Evolutionary conservation across 1,140 invertebrate genomes (phyloP).

Genomic region (Protaetia brevitarsis): DNA sequence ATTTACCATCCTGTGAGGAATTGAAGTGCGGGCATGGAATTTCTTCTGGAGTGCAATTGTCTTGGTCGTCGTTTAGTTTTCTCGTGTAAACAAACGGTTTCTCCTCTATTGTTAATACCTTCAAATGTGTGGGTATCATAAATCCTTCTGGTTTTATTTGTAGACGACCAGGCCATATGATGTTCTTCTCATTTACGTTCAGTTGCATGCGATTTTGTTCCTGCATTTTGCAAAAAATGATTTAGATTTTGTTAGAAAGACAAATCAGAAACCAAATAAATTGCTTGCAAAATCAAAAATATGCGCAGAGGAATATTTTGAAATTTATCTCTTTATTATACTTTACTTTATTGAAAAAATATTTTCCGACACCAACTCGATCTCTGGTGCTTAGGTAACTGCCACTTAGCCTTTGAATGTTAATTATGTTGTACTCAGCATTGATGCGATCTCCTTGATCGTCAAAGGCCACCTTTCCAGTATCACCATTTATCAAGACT

Average conservation of each 20-base stretch:
- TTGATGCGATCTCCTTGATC: conserved; percentile 91
- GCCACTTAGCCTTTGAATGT: conserved; percentile 64
- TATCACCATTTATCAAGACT: conserved; percentile 68
- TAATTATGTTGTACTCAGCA: conserved; percentile 91
- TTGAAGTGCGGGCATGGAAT: conserved; percentile 85
- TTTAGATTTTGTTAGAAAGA: too few species aligned
- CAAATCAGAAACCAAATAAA: too few species aligned
- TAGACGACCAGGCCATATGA: conserved; percentile 86
- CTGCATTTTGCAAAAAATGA: conserved; percentile 44
- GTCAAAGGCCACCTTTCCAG: conserved; percentile 88
- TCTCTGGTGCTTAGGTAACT: conserved; percentile 34
- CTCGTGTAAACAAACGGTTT: conserved; percentile 93
- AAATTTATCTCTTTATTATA: too few species aligned
- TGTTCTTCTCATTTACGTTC: conserved; percentile 72
- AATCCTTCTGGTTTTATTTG: conserved; percentile 87
- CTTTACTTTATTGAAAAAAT: conserved; percentile 72
- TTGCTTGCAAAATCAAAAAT: background rate
- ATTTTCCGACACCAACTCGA: conserved; percentile 67
- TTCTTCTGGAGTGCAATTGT: conserved; percentile 66
- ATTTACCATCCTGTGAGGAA: conserved; percentile 59
- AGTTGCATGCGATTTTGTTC: conserved; percentile 72
- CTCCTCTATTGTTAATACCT: conserved; percentile 90
- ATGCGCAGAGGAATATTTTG: background rate
- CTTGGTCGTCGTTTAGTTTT: conserved; percentile 59
- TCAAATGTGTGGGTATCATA: conserved; percentile 91